phyloP scores from a whole-genome alignment of 2,797 vertebrate genomes.

The Coranthus polyacanthus region DNA sequence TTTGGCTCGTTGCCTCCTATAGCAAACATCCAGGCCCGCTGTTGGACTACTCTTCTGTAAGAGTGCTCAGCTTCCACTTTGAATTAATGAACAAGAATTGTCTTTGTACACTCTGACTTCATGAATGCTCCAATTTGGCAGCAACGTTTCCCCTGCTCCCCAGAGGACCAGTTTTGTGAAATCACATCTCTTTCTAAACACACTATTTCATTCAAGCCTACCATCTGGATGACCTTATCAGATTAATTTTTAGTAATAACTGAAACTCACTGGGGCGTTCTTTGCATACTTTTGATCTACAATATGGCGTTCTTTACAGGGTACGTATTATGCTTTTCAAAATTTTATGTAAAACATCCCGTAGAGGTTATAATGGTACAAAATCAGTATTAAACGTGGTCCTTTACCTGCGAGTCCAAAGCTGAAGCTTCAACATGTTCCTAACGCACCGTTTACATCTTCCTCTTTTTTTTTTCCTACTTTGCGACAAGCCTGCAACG shows the following conservation, averaged over 20 bases:
- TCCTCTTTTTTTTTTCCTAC: too few relatives aligned
- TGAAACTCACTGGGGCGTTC: neutral
- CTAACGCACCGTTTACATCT: too few relatives aligned
- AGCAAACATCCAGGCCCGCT: conserved; percentile 71
- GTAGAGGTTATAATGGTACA: neutral
- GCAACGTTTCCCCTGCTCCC: conserved; percentile 10
- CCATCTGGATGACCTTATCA: conserved; percentile 10
- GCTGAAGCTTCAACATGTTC: too few relatives aligned
- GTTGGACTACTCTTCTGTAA: conserved; percentile 62
- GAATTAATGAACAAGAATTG: conserved; percentile 73
- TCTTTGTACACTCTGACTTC: conserved; percentile 64
- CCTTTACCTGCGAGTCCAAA: neutral
- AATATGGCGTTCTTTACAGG: neutral
- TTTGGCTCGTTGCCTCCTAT: conserved; percentile 75
- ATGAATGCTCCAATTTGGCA: conserved; percentile 54
- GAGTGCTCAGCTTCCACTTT: conserved; percentile 71
- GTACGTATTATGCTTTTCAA: neutral
- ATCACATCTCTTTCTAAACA: conserved; percentile 22
- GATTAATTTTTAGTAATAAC: neutral
- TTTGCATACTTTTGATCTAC: conserved; percentile 1
- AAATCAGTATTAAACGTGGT: neutral
- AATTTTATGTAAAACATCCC: too few relatives aligned
- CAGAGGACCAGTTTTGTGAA: conserved; percentile 20
- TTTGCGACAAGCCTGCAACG: too few relatives aligned
- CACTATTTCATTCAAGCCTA: conserved; percentile 28